Percentiles rank a stretch among this genome's conserved stretches.
phyloP scores from a whole-genome alignment of 2,797 vertebrate genomes.

The Brachymystax lenok region DNA sequence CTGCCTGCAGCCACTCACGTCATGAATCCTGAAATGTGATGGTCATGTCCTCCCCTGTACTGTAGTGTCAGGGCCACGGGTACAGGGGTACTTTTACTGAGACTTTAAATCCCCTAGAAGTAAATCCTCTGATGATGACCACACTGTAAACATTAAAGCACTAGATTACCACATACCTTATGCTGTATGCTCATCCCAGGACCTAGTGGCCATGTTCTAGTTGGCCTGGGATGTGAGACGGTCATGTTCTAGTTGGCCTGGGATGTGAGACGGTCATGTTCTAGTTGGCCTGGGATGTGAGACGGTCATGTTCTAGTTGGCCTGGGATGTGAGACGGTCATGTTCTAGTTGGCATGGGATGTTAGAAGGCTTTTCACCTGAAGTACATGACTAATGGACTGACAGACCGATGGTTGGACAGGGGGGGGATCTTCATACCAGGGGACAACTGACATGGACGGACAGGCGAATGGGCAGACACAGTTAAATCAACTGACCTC shows the following conservation, averaged over 20 bases:
- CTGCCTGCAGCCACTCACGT: slow-evolving; percentile 51
- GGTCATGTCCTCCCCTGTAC: slow-evolving; percentile 36
- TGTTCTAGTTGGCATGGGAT: neutral
- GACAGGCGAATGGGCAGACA: neutral
- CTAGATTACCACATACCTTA: neutral
- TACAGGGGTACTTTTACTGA: slow-evolving; percentile 12
- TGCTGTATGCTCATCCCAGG: neutral
- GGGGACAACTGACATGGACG: neutral
- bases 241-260: neutral
- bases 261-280: neutral
- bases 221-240: neutral
- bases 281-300: neutral
- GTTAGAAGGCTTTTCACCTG: neutral
- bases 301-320: neutral
- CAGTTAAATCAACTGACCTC: neutral
- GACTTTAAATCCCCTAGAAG: slow-evolving; percentile 41
- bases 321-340: too few species aligned
- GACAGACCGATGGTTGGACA: neutral
- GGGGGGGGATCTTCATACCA: neutral
- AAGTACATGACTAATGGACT: neutral
- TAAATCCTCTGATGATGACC: slow-evolving; percentile 49
- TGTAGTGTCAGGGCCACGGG: slow-evolving; percentile 36
- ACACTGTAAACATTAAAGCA: slow-evolving; percentile 44
- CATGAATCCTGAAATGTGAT: slow-evolving; percentile 61
- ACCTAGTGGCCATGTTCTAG: neutral